Percentiles rank a stretch among this genome's conserved stretches.
These are phyloP conservation scores for Tinamus major DNA, from an alignment of 2,797 vertebrate genomes.

Conservation along the genomic window DNA sequence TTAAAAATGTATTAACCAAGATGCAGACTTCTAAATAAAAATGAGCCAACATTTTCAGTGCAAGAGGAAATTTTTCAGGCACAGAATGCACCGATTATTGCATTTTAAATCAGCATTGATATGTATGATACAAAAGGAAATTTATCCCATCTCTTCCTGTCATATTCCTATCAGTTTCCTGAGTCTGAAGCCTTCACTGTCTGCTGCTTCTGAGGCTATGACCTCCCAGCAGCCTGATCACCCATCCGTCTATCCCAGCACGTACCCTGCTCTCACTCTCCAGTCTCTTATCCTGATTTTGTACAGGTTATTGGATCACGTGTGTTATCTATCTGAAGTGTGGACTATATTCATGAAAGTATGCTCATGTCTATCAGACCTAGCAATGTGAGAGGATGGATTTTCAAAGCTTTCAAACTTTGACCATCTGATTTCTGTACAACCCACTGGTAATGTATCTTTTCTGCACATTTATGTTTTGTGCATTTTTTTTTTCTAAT, in stretches of 20 bases:
- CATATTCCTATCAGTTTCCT: not conserved
- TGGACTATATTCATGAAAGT: not conserved
- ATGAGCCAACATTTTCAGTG: not conserved
- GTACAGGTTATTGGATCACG: not conserved
- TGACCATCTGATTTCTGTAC: not conserved
- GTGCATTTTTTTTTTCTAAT: not conserved
- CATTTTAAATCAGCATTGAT: not conserved
- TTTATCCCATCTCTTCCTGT: not conserved
- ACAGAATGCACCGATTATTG: not conserved
- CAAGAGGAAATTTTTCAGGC: not conserved
- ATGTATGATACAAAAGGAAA: not conserved
- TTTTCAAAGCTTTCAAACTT: not conserved
- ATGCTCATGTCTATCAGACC: not conserved
- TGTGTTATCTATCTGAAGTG: not conserved
- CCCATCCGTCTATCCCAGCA: not conserved
- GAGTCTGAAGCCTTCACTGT: not conserved
- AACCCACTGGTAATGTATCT: not conserved
- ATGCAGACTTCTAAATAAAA: not conserved
- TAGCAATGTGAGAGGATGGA: not conserved
- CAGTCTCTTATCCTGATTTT: not conserved
- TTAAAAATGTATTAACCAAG: not conserved
- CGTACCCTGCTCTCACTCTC: not conserved
- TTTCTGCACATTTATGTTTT: not conserved
- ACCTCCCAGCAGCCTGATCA: not conserved
- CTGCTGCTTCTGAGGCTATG: not conserved